Evolutionary conservation across 2,113 vertebrate species (phyloP).

Genomic region (Eretmodus cyanostictus): DNA sequence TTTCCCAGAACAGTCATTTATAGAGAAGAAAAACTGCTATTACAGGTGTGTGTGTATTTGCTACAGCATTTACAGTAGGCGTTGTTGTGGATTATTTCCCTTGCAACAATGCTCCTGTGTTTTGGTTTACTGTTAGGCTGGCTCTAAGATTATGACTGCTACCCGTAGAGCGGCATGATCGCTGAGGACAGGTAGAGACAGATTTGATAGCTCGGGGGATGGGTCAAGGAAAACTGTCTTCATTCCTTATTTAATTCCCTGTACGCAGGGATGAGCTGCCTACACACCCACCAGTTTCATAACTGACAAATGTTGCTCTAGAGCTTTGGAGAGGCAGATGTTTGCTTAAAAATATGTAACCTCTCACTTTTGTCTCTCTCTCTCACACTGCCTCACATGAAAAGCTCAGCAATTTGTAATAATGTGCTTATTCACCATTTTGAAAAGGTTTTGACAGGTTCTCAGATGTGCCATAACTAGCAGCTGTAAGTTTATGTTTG

Average conservation of each 20-base stretch:
- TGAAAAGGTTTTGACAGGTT: neutral
- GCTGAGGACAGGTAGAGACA: constrained; percentile 38
- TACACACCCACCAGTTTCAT: neutral
- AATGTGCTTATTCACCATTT: neutral
- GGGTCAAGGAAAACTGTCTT: neutral
- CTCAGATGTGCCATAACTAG: neutral
- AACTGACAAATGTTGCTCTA: neutral
- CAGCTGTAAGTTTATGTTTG: neutral
- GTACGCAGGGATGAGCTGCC: neutral
- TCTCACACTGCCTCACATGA: neutral
- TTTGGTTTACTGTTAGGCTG: neutral
- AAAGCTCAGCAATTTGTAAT: neutral
- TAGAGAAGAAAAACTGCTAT: neutral
- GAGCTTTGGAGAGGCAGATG: neutral
- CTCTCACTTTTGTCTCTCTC: neutral
- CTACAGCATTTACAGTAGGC: neutral
- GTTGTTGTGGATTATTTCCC: neutral
- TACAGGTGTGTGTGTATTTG: neutral
- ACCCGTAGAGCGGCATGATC: neutral
- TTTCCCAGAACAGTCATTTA: neutral
- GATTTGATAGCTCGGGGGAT: neutral
- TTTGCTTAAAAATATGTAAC: neutral
- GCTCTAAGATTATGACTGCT: neutral
- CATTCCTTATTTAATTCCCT: neutral
- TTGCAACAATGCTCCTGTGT: neutral